Evolutionary conservation across 1,140 invertebrate genomes (phyloP).

Genomic region (Nephila pilipes): DNA sequence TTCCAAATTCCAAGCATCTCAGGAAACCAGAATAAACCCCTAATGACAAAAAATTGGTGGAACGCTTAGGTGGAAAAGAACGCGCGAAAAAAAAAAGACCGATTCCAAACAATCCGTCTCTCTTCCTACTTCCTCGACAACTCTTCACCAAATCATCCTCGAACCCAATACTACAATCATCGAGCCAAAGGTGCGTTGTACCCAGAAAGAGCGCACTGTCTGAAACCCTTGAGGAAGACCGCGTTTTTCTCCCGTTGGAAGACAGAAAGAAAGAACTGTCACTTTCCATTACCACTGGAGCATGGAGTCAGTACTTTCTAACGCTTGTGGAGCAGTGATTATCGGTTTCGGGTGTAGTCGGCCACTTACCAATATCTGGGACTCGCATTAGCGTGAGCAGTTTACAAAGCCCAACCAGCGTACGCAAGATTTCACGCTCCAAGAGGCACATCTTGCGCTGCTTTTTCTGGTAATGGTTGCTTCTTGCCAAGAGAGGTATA

Average conservation of each 20-base stretch:
- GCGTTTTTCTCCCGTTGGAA: background rate
- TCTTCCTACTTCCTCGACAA: constrained; percentile 32
- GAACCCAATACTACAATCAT: constrained; percentile 1
- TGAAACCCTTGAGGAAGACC: background rate
- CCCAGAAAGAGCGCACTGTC: background rate
- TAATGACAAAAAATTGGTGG: background rate
- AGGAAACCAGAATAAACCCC: background rate
- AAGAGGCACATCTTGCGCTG: background rate
- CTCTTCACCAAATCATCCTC: background rate
- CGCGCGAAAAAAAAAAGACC: no score
- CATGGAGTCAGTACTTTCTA: constrained; percentile 1
- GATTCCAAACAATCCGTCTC: background rate
- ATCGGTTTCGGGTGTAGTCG: constrained; percentile 28
- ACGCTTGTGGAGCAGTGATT: background rate
- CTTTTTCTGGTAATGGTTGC: background rate
- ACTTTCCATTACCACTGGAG: constrained; percentile 17
- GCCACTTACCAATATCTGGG: constrained; percentile 15
- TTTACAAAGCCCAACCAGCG: background rate
- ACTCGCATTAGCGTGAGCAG: constrained; percentile 1
- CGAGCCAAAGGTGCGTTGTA: constrained; percentile 6
- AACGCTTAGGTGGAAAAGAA: background rate
- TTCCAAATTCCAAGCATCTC: background rate
- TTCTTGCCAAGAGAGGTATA: background rate
- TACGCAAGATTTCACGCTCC: constrained; percentile 27
- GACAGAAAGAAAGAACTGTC: background rate